Percentiles rank a stretch among this genome's conserved stretches.
Evolutionary conservation across 2,888 invertebrate species (phyloP).

Genomic region (Dolichopus griseipennis): DNA sequence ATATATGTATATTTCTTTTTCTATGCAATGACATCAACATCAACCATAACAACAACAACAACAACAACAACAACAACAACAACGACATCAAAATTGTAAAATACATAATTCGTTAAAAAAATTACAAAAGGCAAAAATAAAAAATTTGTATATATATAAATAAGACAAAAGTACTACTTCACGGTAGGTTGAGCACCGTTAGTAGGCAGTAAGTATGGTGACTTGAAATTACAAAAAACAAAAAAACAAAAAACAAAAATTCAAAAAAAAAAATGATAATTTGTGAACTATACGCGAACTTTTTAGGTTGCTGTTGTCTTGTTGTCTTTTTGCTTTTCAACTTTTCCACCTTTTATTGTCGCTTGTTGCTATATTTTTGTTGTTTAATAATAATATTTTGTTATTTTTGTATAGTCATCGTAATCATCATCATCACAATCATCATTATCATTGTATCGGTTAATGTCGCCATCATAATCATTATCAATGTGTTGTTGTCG

Average conservation of each 20-base stretch:
- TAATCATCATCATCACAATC: background rate
- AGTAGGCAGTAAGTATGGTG: background rate
- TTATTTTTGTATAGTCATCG: background rate
- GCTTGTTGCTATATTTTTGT: no score
- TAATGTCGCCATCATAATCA: background rate
- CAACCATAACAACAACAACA: background rate
- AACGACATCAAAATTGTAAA: background rate
- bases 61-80: background rate
- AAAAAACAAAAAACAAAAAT: background rate
- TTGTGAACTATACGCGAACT: no score
- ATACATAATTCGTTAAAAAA: background rate
- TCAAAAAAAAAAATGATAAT: background rate
- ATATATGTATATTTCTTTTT: background rate
- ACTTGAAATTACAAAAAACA: background rate
- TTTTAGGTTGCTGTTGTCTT: no score
- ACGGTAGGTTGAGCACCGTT: constrained; percentile 6
- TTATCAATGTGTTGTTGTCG: no score
- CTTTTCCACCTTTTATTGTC: no score
- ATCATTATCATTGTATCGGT: background rate
- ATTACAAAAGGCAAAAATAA: background rate
- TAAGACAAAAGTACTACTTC: background rate
- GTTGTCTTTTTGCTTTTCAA: no score
- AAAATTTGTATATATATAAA: no score
- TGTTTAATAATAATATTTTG: background rate
- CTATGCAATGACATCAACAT: background rate